Evolutionary conservation across 2,888 invertebrate species (phyloP), one percentile per base, ranked within the genome.

Genomic region (Neria commutata): DNA sequence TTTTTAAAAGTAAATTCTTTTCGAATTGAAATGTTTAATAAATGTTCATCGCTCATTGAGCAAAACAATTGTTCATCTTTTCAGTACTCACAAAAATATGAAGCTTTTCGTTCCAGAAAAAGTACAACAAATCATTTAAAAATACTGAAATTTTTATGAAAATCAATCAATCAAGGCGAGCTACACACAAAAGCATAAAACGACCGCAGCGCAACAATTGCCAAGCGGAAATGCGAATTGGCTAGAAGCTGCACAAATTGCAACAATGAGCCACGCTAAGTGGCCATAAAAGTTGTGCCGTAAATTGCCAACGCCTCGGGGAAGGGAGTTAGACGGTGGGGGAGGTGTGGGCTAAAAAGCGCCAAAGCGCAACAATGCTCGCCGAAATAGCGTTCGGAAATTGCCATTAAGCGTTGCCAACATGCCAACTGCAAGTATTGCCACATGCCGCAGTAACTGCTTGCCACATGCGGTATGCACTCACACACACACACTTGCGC

Each of bases 271-370:
- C 37, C 37, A 37, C 6, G n/a, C 60, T 56, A 58, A 63, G 58
- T 49, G 58, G 52, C 55, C 49, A 58, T 63, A 60, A 63, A 60
- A 61, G n/a, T 24, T 48, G 34, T 37, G 52, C 56, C 42, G 51
- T 55, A 51, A 55, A 33, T 55, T 59, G 58, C 42, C 58, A 42
- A 54, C 49, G 48, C 34, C 23, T 45, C 16, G 24, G 16, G 14
- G 24, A 21, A 21, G 29, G 29, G 11, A 10, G 29, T 8, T n/a
- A 17, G n/a, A 49, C 23, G 10, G 33, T 45, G 14, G 54, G 26
- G 42, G 26, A 29, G n/a, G n/a, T n/a, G n/a, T n/a, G n/a, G n/a
- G n/a, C n/a, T n/a, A 49, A 45, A 42, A 58, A 58, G 48, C 50
- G 58, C 54, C 58, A 58, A 50, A 59, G 54, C 37, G 59, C 59